These are phyloP conservation scores for Ranitomeya variabilis DNA, from an alignment of 2,113 vertebrate genomes.

Conservation along the genomic window DNA sequence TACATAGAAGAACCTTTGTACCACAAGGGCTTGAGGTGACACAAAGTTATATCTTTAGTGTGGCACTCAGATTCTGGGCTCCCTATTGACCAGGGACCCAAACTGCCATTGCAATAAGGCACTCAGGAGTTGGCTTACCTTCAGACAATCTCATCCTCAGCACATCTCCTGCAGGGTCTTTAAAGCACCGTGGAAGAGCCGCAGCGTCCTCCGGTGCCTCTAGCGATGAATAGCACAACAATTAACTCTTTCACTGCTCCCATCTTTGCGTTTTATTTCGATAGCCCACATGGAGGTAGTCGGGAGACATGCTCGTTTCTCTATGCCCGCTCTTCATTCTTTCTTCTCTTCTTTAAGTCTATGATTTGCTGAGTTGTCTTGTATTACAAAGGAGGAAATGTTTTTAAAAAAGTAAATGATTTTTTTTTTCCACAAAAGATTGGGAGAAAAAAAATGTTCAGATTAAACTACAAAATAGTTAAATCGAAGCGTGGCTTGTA, in stretches of 20 bases:
- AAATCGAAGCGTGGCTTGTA: neutral
- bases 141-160: constrained; percentile 32
- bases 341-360: constrained; percentile 39
- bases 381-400: constrained; percentile 47
- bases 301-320: neutral
- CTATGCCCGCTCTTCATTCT: neutral
- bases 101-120: constrained; percentile 44
- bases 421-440: constrained; percentile 8
- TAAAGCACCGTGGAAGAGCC: constrained; percentile 7
- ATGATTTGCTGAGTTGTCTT: constrained; percentile 56
- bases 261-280: constrained; percentile 2
- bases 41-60: constrained; percentile 28
- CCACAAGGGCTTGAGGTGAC: constrained; percentile 49
- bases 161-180: constrained; percentile 39
- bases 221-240: constrained; percentile 33
- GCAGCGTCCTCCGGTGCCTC: neutral
- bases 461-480: constrained; percentile 53
- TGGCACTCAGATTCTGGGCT: constrained; percentile 26
- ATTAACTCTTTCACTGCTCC: constrained; percentile 20
- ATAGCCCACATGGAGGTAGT: constrained; percentile 18
- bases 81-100: constrained; percentile 21
- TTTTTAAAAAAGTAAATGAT: constrained; percentile 48
- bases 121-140: constrained; percentile 51
- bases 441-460: constrained; percentile 47
- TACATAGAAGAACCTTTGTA: constrained; percentile 42